Conservation (phyloP, 2,113 vertebrate genomes). For the Scomber scombrus region DNA sequence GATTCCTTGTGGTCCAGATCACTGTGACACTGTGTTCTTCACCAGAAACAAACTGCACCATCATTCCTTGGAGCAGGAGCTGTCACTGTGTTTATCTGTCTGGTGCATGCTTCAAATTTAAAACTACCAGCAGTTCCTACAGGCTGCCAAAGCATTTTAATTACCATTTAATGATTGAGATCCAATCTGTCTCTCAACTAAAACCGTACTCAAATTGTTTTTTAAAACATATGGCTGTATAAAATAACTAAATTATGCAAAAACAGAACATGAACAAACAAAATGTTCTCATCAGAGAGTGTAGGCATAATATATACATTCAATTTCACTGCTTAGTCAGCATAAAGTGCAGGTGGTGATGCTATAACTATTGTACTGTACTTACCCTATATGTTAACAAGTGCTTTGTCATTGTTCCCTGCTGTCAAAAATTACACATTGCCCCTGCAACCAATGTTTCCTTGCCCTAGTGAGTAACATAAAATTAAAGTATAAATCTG, state of each 20-base stretch:
- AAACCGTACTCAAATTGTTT: constrained; percentile 24
- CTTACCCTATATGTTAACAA: constrained; percentile 32
- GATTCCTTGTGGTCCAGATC: constrained; percentile 40
- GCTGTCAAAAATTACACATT: constrained; percentile 56
- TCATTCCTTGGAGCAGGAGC: constrained; percentile 10
- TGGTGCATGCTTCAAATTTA: constrained; percentile 26
- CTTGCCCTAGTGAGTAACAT: constrained; percentile 23
- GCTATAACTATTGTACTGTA: constrained; percentile 39
- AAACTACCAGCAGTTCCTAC: constrained; percentile 27
- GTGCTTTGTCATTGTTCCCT: constrained; percentile 63
- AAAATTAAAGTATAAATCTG: constrained; percentile 43
- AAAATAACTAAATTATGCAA: constrained; percentile 39
- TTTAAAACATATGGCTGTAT: constrained; percentile 25
- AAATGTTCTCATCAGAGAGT: constrained; percentile 4
- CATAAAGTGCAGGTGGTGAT: constrained; percentile 49
- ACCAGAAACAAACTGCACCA: constrained; percentile 42
- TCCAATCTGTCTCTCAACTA: constrained; percentile 24
- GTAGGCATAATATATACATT: constrained; percentile 2
- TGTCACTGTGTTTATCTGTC: constrained; percentile 17
- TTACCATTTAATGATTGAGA: constrained; percentile 48
- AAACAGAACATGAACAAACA: constrained; percentile 32
- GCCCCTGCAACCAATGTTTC: constrained; percentile 46
- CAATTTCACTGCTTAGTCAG: constrained; percentile 25
- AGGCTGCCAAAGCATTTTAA: constrained; percentile 23
- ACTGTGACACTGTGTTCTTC: constrained; percentile 47